These are phyloP conservation scores for Periparus ater DNA, from an alignment of 2,797 vertebrate genomes.

Conservation along the genomic window DNA sequence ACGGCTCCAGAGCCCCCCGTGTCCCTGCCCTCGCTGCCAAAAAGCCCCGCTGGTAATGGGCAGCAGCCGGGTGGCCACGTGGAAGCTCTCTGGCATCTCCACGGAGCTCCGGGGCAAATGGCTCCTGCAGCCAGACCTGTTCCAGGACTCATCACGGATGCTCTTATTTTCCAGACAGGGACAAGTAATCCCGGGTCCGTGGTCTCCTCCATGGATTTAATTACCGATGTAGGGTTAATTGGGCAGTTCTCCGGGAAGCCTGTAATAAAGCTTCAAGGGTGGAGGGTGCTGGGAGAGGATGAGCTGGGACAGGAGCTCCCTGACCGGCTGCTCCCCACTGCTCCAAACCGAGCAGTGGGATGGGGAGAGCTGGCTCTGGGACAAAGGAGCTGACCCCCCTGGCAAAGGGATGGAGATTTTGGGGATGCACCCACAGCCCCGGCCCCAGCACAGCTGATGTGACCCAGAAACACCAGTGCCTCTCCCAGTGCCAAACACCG, in stretches of 20 bases:
- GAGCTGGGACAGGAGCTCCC: background rate
- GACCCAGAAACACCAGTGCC: background rate
- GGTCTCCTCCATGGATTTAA: constrained; percentile 23
- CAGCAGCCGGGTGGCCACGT: background rate
- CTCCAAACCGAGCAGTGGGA: fast-evolving
- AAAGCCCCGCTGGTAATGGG: fast-evolving
- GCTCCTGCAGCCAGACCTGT: constrained; percentile 57
- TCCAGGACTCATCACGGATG: background rate
- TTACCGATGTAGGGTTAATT: constrained; percentile 51
- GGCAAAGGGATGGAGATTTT: background rate
- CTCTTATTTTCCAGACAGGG: constrained; percentile 50
- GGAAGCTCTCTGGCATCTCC: background rate
- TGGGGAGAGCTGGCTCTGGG: fast-evolving
- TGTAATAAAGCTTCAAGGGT: constrained; percentile 30
- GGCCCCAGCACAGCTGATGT: fast-evolving
- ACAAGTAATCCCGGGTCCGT: background rate
- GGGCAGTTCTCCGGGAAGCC: background rate
- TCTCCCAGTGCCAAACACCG: background rate
- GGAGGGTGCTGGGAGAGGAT: background rate
- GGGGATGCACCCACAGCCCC: background rate
- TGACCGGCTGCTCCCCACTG: fast-evolving
- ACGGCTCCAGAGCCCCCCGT: fast-evolving
- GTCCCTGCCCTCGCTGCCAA: fast-evolving
- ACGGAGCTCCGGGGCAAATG: background rate
- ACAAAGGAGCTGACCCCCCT: fast-evolving